Evolutionary conservation across 2,888 invertebrate species (phyloP), one percentile per base, ranked within the genome.

Genomic region (Sesia bembeciformis): DNA sequence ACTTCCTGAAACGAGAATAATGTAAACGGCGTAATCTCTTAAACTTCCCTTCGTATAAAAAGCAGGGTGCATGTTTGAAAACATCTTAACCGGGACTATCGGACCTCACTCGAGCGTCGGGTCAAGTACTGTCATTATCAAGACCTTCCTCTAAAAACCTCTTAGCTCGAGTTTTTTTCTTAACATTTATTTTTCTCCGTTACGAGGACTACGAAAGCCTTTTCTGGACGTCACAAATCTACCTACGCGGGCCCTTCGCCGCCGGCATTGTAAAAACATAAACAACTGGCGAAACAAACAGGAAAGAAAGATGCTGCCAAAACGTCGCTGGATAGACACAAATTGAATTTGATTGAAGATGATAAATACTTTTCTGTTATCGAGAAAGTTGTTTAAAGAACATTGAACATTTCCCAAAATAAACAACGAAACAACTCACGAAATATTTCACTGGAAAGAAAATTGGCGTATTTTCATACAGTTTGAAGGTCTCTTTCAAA

Each of bases 101-200:
- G 63, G 62, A 64, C 61, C 63, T 63, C 67, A 66, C 74, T 76
- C 60, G 65, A 72, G 65, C 59, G 54, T 57, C 63, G 70, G 66
- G 67, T 78, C 71, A 67, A 76, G 76, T 62, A 69, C 64, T 69
- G 73, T 75, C 75, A 75, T 78, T 79, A 79, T 71, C 69, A 68
- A 70, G 70, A 70, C 69, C 71, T 68, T 63, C 66, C 54, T 58
- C 63, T 65, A 69, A 76, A 72, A 77, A 72, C 66, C 66, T 68
- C 65, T 65, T 56, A 58, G 60, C 64, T 60, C 62, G 60, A 64
- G 67, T 59, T 68, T 72, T 70, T 70, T 70, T 70, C 66, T 62
- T 61, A 65, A 70, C 73, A 72, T 71, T 74, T 72, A 72, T 39
- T 50, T 23, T 50, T 50, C 50, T 71, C 70, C 65, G 64, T 56